phyloP scores from a whole-genome alignment of 30 jellyfish, hydroid and myxozoan genomes.

The Turritopsis dohrnii region DNA sequence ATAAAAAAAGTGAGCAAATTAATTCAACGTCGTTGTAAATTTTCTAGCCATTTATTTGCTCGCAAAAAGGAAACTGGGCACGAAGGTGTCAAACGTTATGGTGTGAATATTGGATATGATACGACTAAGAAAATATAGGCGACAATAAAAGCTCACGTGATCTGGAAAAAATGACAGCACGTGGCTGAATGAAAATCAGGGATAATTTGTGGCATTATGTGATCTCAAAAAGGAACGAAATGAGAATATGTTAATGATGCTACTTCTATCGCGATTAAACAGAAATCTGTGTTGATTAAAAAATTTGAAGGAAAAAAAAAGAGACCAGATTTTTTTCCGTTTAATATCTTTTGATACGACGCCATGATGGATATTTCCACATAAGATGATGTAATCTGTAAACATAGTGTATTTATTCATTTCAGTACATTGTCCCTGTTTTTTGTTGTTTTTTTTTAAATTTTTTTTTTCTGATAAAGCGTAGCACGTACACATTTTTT shows the following conservation, averaged over 20 bases:
- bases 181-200: too few relatives aligned
- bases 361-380: not conserved
- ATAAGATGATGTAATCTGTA: not conserved
- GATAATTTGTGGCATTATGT: not conserved
- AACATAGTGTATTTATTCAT: not conserved
- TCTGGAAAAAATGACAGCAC: too few relatives aligned
- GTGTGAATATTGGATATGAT: too few relatives aligned
- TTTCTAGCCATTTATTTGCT: too few relatives aligned
- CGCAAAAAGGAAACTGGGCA: too few relatives aligned
- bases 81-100: too few relatives aligned
- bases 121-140: too few relatives aligned
- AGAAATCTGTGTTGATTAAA: not conserved
- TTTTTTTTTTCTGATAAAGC: not conserved
- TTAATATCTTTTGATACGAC: not conserved
- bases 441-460: too few relatives aligned
- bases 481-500: not conserved
- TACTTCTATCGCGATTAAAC: not conserved
- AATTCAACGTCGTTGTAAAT: too few relatives aligned
- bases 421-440: not conserved
- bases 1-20: too few relatives aligned
- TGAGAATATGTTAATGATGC: not conserved
- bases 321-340: too few relatives aligned
- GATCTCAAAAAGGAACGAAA: not conserved
- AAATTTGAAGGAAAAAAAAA: not conserved
- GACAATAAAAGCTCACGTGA: too few relatives aligned